These are phyloP conservation scores for Hyles lineata DNA, from an alignment of 2,888 invertebrate species.

Conservation along the genomic window DNA sequence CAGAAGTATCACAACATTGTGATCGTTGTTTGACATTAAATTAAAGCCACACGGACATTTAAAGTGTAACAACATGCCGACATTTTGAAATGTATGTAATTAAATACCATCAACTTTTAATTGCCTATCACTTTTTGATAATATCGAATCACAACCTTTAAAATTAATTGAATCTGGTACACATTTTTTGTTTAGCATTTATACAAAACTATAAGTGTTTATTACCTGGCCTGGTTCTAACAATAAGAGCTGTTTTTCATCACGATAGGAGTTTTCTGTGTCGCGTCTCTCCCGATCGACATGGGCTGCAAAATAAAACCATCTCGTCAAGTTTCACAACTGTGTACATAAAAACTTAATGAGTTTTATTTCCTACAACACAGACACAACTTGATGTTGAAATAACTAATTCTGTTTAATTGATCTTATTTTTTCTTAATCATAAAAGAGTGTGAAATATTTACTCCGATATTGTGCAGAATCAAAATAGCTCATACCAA, in stretches of 20 bases:
- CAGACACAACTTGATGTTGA: no score
- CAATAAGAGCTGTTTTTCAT: conserved; percentile 67
- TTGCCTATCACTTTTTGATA: not conserved
- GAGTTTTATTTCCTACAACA: no score
- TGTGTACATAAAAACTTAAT: no score
- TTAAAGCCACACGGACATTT: conserved; percentile 2
- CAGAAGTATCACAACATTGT: conserved; percentile 9
- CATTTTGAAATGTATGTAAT: conserved; percentile 8
- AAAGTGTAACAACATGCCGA: not conserved
- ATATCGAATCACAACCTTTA: conserved; percentile 6
- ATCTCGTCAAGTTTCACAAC: not conserved
- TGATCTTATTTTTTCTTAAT: no score
- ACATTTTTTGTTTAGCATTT: no score
- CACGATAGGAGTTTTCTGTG: conserved; percentile 62
- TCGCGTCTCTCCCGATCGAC: conserved; percentile 64
- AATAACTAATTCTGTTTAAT: no score
- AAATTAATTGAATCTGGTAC: not conserved
- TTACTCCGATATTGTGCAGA: not conserved
- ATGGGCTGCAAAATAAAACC: conserved; percentile 59
- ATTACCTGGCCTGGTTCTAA: conserved; percentile 65
- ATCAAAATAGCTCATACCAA: not conserved
- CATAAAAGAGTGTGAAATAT: not conserved
- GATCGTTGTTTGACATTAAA: conserved; percentile 12
- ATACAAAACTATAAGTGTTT: not conserved
- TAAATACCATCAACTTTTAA: not conserved